phyloP scores from a whole-genome alignment of 2,797 vertebrate species.

The Chelon labrosus region DNA sequence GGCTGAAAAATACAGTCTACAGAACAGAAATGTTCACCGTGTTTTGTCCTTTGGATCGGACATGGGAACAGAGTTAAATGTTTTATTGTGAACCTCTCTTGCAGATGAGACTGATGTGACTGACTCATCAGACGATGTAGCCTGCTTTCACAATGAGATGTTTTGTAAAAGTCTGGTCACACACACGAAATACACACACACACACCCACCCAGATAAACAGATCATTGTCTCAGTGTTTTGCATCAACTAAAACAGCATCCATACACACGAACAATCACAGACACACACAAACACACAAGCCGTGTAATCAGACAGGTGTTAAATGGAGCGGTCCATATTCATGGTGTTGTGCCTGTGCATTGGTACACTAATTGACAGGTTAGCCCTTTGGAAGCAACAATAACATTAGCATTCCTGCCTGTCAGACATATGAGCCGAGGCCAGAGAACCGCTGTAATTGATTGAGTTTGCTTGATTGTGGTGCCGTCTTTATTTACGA shows the following conservation, averaged over 20 bases:
- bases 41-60: slow-evolving; percentile 26
- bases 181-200: background rate
- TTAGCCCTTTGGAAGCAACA: slow-evolving; percentile 89
- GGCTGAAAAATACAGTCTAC: background rate
- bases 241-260: slow-evolving; percentile 18
- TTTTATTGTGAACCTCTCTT: slow-evolving; percentile 47
- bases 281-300: slow-evolving; percentile 45
- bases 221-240: slow-evolving; percentile 1
- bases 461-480: slow-evolving; percentile 98
- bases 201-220: slow-evolving; percentile 2
- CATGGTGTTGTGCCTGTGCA: slow-evolving; percentile 71
- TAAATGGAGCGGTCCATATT: slow-evolving; percentile 83
- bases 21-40: background rate
- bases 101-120: slow-evolving; percentile 29
- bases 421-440: slow-evolving; percentile 86
- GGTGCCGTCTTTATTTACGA: slow-evolving; percentile 98
- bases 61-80: slow-evolving; percentile 23
- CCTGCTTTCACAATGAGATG: slow-evolving; percentile 38
- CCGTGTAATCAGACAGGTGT: slow-evolving; percentile 78
- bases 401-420: slow-evolving; percentile 88
- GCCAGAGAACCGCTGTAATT: slow-evolving; percentile 90
- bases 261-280: slow-evolving; percentile 24
- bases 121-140: slow-evolving; percentile 25
- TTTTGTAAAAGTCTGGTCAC: slow-evolving; percentile 27
- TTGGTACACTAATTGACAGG: slow-evolving; percentile 82